Percentiles rank a stretch among this genome's conserved stretches.
Conservation (phyloP, 2,113 vertebrate species). For the Myotis lucifugus region DNA sequence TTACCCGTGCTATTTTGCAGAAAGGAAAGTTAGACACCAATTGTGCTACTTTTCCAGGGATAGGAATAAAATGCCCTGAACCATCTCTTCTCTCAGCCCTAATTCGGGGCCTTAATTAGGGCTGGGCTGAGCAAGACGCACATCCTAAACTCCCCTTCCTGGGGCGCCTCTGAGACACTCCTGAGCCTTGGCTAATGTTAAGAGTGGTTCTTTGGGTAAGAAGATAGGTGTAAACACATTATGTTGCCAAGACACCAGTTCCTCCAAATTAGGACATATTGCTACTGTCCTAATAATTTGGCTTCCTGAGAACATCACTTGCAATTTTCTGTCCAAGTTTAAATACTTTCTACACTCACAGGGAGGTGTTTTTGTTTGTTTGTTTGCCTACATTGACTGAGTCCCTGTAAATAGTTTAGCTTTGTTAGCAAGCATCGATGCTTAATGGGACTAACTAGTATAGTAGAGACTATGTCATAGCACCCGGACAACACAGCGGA, state of each 20-base stretch:
- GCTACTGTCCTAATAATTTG: not conserved
- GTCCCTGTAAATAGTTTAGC: not conserved
- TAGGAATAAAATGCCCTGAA: not conserved
- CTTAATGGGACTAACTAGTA: not conserved
- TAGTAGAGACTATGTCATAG: not conserved
- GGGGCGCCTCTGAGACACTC: not conserved
- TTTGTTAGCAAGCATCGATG: not conserved
- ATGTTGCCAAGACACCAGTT: not conserved
- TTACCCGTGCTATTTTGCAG: conserved; percentile 49
- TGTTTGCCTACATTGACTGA: not conserved
- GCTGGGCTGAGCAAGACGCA: not conserved
- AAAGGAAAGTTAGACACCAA: conserved; percentile 36
- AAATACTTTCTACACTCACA: not conserved
- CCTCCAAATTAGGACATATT: not conserved
- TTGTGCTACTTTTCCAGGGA: not conserved
- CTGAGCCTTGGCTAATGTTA: not conserved
- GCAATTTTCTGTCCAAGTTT: not conserved
- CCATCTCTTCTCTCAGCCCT: not conserved
- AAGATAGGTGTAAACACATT: not conserved
- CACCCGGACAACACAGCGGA: not conserved
- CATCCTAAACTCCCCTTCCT: not conserved
- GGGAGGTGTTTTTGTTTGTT: not conserved
- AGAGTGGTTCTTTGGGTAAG: not conserved
- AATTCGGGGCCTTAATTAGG: not conserved
- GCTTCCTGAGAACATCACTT: not conserved